A percentile compares a stretch with the other conserved stretches of the same genome.
These are phyloP conservation scores for Parnassius apollo DNA, from an alignment of 2,888 invertebrate species.

Conservation along the genomic window DNA sequence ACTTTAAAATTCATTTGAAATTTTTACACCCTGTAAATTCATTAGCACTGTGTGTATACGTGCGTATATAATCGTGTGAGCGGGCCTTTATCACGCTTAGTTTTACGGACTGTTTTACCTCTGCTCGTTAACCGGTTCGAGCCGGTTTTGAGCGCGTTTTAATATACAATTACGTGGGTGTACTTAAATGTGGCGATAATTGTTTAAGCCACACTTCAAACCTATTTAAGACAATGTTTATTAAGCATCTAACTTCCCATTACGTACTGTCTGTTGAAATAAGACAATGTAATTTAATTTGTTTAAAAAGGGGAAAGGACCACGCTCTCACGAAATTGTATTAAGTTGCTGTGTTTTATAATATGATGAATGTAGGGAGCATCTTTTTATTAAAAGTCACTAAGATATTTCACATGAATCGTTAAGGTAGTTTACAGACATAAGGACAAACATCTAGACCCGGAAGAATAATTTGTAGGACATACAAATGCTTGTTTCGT, in stretches of 20 bases:
- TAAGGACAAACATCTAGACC: too few species aligned
- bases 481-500: too few species aligned
- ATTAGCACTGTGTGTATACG: conserved; percentile 28
- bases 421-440: too few species aligned
- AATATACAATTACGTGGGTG: conserved; percentile 45
- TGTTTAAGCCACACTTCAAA: conserved; percentile 27
- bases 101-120: conserved; percentile 47
- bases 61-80: conserved; percentile 33
- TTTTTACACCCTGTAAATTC: conserved; percentile 27
- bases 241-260: conserved; percentile 4
- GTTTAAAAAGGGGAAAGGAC: neutral
- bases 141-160: conserved; percentile 45
- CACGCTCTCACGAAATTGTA: too few species aligned
- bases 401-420: too few species aligned
- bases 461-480: too few species aligned
- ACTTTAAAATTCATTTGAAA: neutral
- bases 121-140: conserved; percentile 47
- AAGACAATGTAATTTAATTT: neutral
- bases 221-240: conserved; percentile 21
- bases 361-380: neutral
- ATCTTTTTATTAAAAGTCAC: neutral
- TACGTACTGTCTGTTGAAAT: neutral
- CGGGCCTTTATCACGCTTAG: conserved; percentile 35
- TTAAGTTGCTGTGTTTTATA: too few species aligned
- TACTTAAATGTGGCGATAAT: conserved; percentile 36